A percentile compares a stretch with the other conserved stretches of the same genome.
Evolutionary conservation across 2,113 vertebrate species (phyloP).

Genomic region (Bettongia penicillata): DNA sequence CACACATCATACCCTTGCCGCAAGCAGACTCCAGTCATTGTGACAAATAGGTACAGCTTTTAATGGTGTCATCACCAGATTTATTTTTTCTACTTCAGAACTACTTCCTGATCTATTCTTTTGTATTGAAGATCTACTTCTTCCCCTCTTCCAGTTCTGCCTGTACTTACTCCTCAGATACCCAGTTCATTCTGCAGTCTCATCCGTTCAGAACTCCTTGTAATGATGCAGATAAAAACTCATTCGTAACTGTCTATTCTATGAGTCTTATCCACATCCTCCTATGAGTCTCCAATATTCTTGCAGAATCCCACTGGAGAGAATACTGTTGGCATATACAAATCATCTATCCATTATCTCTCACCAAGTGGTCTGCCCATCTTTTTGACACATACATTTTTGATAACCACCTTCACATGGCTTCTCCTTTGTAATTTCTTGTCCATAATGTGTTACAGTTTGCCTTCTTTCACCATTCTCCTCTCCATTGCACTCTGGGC

Average conservation of each 20-base stretch:
- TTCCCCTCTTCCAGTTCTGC: slow-evolving; percentile 27
- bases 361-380: background rate
- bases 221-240: background rate
- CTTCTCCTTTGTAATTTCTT: background rate
- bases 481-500: background rate
- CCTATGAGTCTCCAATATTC: background rate
- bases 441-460: background rate
- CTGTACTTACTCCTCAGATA: background rate
- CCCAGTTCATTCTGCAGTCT: background rate
- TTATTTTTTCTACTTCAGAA: slow-evolving; percentile 27
- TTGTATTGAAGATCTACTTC: slow-evolving; percentile 16
- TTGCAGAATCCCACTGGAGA: background rate
- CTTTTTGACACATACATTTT: background rate
- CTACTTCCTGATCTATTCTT: slow-evolving; percentile 26
- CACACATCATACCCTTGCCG: background rate
- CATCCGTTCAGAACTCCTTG: background rate
- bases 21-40: slow-evolving; percentile 5
- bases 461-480: background rate
- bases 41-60: background rate
- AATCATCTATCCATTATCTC: background rate
- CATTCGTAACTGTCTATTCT: background rate
- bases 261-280: background rate
- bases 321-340: background rate
- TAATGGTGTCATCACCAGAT: slow-evolving; percentile 31
- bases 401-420: background rate